Evolutionary conservation across 2,797 vertebrate species (phyloP), one percentile per base, ranked within the genome.

Genomic region (Thalassophryne amazonica): DNA sequence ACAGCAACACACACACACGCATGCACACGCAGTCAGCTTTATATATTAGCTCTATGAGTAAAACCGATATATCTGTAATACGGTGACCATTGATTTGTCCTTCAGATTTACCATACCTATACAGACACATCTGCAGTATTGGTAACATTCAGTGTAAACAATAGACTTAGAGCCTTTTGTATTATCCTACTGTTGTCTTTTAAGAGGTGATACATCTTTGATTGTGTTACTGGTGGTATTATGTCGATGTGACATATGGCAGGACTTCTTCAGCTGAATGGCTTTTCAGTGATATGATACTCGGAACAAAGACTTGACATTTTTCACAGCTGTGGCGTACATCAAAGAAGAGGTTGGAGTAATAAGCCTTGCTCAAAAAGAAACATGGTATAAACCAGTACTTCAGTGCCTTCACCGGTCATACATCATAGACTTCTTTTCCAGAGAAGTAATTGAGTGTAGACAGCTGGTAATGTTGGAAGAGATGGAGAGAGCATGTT

Each of bases 361-460:
- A 62, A 77, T 59, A 30, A 55, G 43, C 52, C 42, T 20, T 37
- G 42, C 64, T 66, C 59, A 70, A 53, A 53, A 54, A 61, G 46
- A 67, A 71, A 60, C 24, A 49, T 56, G 48, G 54, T 58, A 33
- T 59, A 57, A 73, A 79, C 62, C 58, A 43, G 42, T 24, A 40
- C 45, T 72, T 25, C 38, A 55, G 34, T 36, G 34, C 32, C 40
- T 40, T 21, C 20, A 22, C 30, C 30, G 73, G 60, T 74, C 64
- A 72, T 74, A 78, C 80, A 80, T 64, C 69, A 22, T 4, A 58
- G 54, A 73, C 27, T 38, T 71, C 42, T 73, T 57, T 71, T 53
- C 62, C 48, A 38, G 30, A 39, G 56, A 75, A 64, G 65, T 79
- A 79, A 81, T 79, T 75, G 73, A 76, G 69, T 68, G 73, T 64